Percentiles rank a stretch among this genome's conserved stretches.
Conservation (phyloP, 2,113 vertebrate species). For the Oreochromis niloticus region DNA sequence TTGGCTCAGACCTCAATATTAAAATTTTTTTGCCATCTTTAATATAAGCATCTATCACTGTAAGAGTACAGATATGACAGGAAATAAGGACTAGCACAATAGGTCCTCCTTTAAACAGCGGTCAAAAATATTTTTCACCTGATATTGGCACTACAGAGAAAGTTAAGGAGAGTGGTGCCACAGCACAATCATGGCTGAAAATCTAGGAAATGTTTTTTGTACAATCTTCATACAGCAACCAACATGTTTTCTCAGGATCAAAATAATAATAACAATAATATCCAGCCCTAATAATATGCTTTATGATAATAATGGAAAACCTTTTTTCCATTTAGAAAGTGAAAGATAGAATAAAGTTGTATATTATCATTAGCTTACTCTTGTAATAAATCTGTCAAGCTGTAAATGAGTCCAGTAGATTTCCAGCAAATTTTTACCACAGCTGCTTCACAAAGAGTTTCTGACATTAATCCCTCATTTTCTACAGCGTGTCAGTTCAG, state of each 20-base stretch:
- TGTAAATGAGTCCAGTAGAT: not conserved
- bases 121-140: not conserved
- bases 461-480: not conserved
- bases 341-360: not conserved
- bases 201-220: not conserved
- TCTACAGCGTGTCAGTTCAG: not conserved
- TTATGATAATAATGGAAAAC: not conserved
- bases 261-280: not conserved
- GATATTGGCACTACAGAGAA: not conserved
- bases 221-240: not conserved
- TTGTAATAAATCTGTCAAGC: not conserved
- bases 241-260: not conserved
- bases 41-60: not conserved
- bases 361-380: not conserved
- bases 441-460: not conserved
- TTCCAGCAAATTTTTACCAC: not conserved
- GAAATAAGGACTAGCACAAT: not conserved
- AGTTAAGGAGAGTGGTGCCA: not conserved
- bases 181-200: not conserved
- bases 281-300: not conserved
- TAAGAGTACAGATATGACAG: not conserved
- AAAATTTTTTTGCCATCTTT: rapidly evolving
- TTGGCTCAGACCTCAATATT: not conserved
- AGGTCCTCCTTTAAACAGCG: not conserved
- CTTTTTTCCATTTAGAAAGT: not conserved